Evolutionary conservation across 2,797 vertebrate species (phyloP).

Genomic region (Eurystomus glaucurus): DNA sequence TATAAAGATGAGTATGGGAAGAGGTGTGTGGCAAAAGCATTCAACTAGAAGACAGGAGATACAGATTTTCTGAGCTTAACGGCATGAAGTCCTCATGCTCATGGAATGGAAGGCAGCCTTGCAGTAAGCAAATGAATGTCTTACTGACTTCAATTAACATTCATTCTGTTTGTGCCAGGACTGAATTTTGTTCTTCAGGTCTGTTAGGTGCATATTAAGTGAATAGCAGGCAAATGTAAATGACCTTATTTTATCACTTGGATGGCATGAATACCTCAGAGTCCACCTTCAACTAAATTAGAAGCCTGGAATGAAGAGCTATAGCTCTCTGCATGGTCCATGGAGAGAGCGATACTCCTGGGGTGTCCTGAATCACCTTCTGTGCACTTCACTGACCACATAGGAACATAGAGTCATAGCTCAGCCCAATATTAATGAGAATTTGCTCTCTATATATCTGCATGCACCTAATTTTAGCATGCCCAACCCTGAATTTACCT

Average conservation of each 20-base stretch:
- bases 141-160: slow-evolving; percentile 34
- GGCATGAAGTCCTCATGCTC: background rate
- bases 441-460: background rate
- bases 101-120: background rate
- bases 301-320: background rate
- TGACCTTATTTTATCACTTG: background rate
- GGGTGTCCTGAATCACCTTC: background rate
- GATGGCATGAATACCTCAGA: background rate
- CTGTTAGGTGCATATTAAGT: background rate
- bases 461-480: background rate
- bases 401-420: background rate
- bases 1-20: background rate
- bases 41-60: background rate
- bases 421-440: background rate
- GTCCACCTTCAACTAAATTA: background rate
- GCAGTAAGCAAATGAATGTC: background rate
- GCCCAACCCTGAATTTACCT: background rate
- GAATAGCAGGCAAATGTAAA: slow-evolving; percentile 21
- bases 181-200: background rate
- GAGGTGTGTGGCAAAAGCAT: background rate
- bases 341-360: background rate
- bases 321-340: background rate
- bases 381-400: background rate
- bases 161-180: background rate
- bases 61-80: background rate